Evolutionary conservation across 2,113 vertebrate species (phyloP), one percentile per base, ranked within the genome.

Genomic region (Raja brachyura): DNA sequence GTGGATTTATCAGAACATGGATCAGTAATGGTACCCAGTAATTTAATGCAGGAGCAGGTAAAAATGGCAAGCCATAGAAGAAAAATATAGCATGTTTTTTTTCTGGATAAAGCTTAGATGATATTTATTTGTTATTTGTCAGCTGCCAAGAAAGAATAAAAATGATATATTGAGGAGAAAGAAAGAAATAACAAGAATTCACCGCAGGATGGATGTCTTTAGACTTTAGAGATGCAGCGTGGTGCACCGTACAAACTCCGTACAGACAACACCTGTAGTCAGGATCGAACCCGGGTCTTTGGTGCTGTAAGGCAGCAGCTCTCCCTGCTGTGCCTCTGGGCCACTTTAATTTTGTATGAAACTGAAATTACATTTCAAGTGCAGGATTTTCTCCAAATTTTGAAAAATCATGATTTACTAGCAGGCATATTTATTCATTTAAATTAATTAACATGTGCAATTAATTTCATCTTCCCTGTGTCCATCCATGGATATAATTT

Each of bases 1-100:
- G 81, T 28, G 25, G 18, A 61, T 85, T 61, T 59, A 85, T 59
- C 9, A 10, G 5, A 59, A 85, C 54, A 59, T 85, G 81, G 22
- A 28, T 85, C 48, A 85, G 81, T n/a, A 59, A 59, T 28, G 14
- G 25, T 13, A 59, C 28, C 81, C 54, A 85, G 56, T 13, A 59
- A 85, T 85, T 59, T 85, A 85, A 59, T 85, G 22, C 81, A n/a
- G 54, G 54, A 85, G 28, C 54, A 85, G 54, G 54, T 85, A 85
- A 85, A 59, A 54, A 59, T 59, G 22, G 20, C 48, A 85, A 28
- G 54, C 0, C 28, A 59, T 59, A 28, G 81, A 85, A 56, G 81
- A 85, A 59, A 28, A 20, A 85, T 10, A 48, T 20, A 4, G 18
- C 39, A 39, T 54, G 6, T 75, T n/a, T 16, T 33, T 31, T 78